Evolutionary conservation across 1,140 invertebrate genomes (phyloP).

Genomic region (Cyclina sinensis): DNA sequence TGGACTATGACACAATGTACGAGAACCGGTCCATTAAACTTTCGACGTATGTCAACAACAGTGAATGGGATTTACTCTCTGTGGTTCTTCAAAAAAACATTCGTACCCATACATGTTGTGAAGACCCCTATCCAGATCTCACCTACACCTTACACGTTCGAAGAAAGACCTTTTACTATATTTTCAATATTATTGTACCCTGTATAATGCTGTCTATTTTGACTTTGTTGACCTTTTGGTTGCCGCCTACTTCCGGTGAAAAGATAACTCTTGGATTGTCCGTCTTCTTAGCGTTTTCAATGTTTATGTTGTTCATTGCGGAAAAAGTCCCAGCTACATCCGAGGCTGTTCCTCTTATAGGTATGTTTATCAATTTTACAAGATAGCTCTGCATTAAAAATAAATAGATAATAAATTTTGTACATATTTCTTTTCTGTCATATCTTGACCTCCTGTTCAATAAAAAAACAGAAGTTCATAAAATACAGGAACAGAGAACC

Average conservation of each 20-base stretch:
- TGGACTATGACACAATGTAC: conserved; percentile 86
- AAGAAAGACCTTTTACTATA: conserved; percentile 99
- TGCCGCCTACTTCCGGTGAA: conserved; percentile 99
- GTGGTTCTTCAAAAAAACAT: conserved; percentile 84
- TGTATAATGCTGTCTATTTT: conserved; percentile 97
- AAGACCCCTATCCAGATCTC: conserved; percentile 96
- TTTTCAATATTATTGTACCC: conserved; percentile 99
- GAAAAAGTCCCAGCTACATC: conserved; percentile 98
- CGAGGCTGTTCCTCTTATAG: conserved; percentile 98
- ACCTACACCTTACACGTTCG: conserved; percentile 99
- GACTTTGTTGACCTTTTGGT: conserved; percentile 97
- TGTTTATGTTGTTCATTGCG: conserved; percentile 87
- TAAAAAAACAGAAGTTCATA: no score
- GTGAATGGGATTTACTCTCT: conserved; percentile 99
- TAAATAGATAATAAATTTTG: no score
- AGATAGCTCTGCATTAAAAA: no score
- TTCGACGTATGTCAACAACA: conserved; percentile 98
- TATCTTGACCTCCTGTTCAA: no score
- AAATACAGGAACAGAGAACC: no score
- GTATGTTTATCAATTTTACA: no score
- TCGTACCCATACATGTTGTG: conserved; percentile 81
- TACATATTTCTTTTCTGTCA: no score
- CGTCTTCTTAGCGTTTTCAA: conserved; percentile 86
- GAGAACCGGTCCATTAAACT: conserved; percentile 89
- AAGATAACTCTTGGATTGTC: conserved; percentile 97